phyloP scores from a whole-genome alignment of 2,797 vertebrate species.

The Tragopan temminckii region DNA sequence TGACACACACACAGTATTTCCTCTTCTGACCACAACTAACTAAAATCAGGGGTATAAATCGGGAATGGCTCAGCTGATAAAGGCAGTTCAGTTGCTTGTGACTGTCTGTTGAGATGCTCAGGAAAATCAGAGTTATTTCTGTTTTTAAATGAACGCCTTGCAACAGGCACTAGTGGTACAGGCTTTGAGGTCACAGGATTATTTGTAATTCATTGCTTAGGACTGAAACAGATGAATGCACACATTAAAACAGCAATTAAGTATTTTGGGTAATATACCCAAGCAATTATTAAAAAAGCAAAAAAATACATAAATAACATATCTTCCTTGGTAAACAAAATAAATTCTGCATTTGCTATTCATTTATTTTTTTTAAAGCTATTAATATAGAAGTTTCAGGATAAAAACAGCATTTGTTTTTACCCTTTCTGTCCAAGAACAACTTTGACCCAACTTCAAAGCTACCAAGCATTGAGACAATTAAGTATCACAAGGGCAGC shows the following conservation, averaged over 20 bases:
- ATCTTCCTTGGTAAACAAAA: slow-evolving; percentile 51
- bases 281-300: background rate
- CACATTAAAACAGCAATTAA: background rate
- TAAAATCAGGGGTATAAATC: accelerated
- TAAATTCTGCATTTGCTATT: background rate
- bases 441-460: background rate
- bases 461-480: background rate
- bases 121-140: background rate
- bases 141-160: background rate
- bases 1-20: too few species aligned
- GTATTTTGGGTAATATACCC: background rate
- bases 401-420: slow-evolving; percentile 7
- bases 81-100: background rate
- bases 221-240: background rate
- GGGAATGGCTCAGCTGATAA: background rate
- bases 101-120: background rate
- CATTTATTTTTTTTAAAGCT: background rate
- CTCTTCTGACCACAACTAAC: background rate
- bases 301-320: slow-evolving; percentile 10
- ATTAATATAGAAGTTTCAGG: background rate
- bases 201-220: background rate
- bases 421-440: background rate
- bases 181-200: background rate
- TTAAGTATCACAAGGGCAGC: background rate
- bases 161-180: slow-evolving; percentile 11